Evolutionary conservation across 2,113 vertebrate genomes (phyloP), one percentile per base, ranked within the genome.

Genomic region (Amphiprion percula): DNA sequence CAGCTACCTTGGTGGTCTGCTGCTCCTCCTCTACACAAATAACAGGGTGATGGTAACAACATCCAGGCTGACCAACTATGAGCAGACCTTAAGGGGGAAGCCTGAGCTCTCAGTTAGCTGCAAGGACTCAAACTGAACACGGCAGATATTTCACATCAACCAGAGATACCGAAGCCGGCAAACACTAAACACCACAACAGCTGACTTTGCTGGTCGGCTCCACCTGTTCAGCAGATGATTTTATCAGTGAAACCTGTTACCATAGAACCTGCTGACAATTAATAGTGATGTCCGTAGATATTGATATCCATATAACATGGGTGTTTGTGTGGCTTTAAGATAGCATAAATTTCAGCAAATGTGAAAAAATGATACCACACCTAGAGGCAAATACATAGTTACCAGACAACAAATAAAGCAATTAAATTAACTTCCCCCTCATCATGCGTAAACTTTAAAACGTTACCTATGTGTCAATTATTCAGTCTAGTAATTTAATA

Each of bases 161-260:
- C 59, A 54, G 19, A 66, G 2, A 68, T 46, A 59, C 24, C 11
- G 15, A 3, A 65, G 24, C 19, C 44, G n/a, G 19, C 26, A 61
- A 68, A 83, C 17, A 47, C 4, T 2, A 68, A 69, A 66, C 39
- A 33, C 50, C 41, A 69, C 55, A 68, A 28, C 71, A 79, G 71
- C 72, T 78, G 61, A 74, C 68, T 68, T 55, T n/a, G 56, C 23
- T 30, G 26, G n/a, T 44, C 58, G 59, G 21, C 24, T 60, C 39
- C 53, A 52, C 6, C 28, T 12, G 6, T 37, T n/a, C 21, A 7
- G 53, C 37, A 21, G 11, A 24, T 2, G 49, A 21, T 1, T 63
- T 67, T 50, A 46, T 71, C 26, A 24, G 24, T 49, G 10, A 73
- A 83, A 39, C 5, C 66, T 76, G 28, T 50, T 67, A 37, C 16